Percentiles rank a stretch among this genome's conserved stretches.
Evolutionary conservation across 2,113 vertebrate genomes (phyloP).

Genomic region (Muntiacus muntjak): DNA sequence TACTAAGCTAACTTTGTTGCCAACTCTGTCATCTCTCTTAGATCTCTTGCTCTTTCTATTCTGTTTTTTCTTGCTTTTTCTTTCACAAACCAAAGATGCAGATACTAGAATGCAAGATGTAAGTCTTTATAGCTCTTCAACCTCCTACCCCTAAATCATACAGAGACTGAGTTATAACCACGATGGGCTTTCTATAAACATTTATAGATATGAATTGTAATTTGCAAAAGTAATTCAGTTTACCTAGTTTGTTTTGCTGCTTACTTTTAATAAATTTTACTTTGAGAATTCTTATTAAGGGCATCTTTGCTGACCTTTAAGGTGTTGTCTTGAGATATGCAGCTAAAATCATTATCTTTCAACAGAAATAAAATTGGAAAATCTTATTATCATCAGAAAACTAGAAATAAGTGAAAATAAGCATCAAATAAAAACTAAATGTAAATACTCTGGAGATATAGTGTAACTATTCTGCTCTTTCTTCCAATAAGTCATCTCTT

Average conservation of each 20-base stretch:
- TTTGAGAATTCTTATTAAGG: background rate
- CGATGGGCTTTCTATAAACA: background rate
- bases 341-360: constrained; percentile 16
- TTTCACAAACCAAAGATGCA: background rate
- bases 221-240: background rate
- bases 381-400: background rate
- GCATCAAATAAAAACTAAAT: constrained; percentile 25
- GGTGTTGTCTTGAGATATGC: background rate
- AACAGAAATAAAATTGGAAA: constrained; percentile 39
- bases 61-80: background rate
- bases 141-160: background rate
- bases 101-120: background rate
- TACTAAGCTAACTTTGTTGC: background rate
- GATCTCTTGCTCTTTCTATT: background rate
- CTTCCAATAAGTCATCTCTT: constrained; percentile 50
- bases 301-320: background rate
- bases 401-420: constrained; percentile 37
- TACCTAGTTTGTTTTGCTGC: background rate
- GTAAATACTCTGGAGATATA: background rate
- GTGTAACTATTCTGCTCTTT: background rate
- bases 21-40: background rate
- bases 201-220: background rate
- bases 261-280: constrained; percentile 19
- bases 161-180: background rate
- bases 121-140: background rate